Base-by-base conservation (phyloP, 2,888 invertebrate genomes). In the Strigamia transsilvanica region DNA sequence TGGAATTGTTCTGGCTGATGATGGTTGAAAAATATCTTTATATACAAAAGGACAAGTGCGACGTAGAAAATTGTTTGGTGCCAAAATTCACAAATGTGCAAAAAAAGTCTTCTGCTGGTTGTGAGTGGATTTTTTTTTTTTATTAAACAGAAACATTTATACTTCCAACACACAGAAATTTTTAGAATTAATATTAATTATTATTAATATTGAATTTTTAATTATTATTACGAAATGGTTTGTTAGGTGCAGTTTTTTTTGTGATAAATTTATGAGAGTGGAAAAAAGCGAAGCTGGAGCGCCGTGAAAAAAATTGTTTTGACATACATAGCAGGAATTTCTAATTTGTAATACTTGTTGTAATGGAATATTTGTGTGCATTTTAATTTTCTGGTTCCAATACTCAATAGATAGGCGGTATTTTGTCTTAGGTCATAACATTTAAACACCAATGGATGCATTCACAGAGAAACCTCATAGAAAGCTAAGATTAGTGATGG, bases 1-100 rank as follows among this genome's bases (percentile, higher is more conserved):
- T 73, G 73, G 73, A 73, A 73, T 73, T 73, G 73, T 73, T 73
- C 73, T 27, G 73, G 73, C 73, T 73, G 73, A 32, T 73, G 73
- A 10, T 73, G 27, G 13, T 1, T 5, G 10, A 38, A 38, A 15
- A 73, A 73, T 73, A 61, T 61, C 23, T 61, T 27, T 38, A 38
- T 61, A 61, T 18, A 73, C 56, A 56, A 56, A 73, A 73, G 73
- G 73, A 73, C 73, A 73, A 73, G 27, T 56, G 56, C n/a, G 27
- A 27, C 73, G 23, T 73, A 73, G 27, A 56, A 6, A 27, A 73
- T 73, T 32, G 32, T 73, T 73, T 73, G 73, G 73, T 73, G 73
- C 73, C 73, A 73, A 73, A 73, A 73, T 32, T 73, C 73, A 73
- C 73, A 73, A 73, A 73, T 73, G 27, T 73, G 73, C 32, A 9